Evolutionary conservation across 1,140 invertebrate genomes (phyloP).

Genomic region (Drosophila busckii): DNA sequence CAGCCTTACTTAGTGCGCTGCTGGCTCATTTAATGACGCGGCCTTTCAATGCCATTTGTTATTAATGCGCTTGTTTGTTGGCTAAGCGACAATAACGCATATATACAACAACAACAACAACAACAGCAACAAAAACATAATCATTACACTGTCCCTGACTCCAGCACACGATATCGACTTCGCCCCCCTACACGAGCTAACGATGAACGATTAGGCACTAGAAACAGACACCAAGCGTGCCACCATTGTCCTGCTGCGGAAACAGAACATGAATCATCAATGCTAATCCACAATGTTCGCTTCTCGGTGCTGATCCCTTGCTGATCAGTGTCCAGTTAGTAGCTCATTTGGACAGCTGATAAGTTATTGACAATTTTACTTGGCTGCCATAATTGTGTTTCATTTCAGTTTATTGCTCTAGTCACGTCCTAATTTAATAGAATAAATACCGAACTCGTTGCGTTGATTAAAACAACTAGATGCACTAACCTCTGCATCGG

Average conservation of each 20-base stretch:
- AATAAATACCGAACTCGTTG: too few relatives aligned
- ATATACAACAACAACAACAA: conserved; percentile 50
- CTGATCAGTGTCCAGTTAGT: not conserved
- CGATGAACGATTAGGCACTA: conserved; percentile 51
- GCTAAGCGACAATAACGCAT: conserved; percentile 63
- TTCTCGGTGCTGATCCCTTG: not conserved
- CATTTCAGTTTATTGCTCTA: conserved; percentile 29
- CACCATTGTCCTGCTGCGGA: conserved; percentile 24
- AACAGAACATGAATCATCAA: conserved; percentile 40
- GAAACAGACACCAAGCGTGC: conserved; percentile 11
- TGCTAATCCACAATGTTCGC: too few relatives aligned
- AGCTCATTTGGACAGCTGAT: conserved; percentile 36
- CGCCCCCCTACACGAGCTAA: conserved; percentile 47
- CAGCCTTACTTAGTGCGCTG: conserved; percentile 44
- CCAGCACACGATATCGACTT: conserved; percentile 30
- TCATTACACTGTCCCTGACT: conserved; percentile 52
- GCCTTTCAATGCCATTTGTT: conserved; percentile 67
- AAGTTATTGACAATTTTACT: conserved; percentile 44
- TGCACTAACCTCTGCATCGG: too few relatives aligned
- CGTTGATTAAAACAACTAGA: too few relatives aligned
- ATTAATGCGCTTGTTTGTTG: conserved; percentile 62
- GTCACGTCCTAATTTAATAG: conserved; percentile 36
- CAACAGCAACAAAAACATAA: conserved; percentile 35
- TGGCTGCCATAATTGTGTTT: conserved; percentile 14
- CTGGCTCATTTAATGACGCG: conserved; percentile 70